phyloP scores from a whole-genome alignment of 2,113 vertebrate genomes.

The Chionis minor region DNA sequence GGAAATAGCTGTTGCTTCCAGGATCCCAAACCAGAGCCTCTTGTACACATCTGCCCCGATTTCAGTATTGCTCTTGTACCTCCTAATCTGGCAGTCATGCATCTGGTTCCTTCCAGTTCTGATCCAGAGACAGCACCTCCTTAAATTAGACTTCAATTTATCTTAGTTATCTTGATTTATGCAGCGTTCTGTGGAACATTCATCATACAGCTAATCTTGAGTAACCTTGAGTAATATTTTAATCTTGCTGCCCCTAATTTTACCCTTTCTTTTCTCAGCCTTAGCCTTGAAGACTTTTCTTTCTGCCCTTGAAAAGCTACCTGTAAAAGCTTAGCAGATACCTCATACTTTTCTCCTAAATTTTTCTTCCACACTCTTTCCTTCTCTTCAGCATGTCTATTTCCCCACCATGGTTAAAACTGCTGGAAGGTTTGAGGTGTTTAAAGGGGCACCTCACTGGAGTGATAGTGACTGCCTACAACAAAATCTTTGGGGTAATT shows the following conservation, averaged over 20 bases:
- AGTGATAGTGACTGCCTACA: background rate
- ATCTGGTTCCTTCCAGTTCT: background rate
- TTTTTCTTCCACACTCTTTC: background rate
- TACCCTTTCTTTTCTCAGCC: conserved; percentile 15
- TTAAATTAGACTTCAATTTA: conserved; percentile 59
- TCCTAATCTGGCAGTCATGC: background rate
- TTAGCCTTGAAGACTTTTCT: background rate
- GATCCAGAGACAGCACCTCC: conserved; percentile 23
- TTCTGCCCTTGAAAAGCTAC: background rate
- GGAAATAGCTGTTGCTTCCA: background rate
- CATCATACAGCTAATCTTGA: conserved; percentile 54
- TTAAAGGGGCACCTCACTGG: background rate
- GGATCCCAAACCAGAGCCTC: background rate
- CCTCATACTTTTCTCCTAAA: background rate
- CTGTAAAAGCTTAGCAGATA: background rate
- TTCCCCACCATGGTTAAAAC: background rate
- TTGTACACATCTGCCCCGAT: background rate
- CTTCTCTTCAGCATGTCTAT: background rate
- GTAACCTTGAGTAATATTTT: conserved; percentile 59
- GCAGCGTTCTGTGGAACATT: background rate
- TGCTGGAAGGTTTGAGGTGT: background rate
- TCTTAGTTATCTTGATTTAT: conserved; percentile 65
- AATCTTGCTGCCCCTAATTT: conserved; percentile 40
- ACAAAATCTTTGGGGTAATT: background rate
- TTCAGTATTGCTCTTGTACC: background rate